Evolutionary conservation across 1,140 invertebrate species (phyloP), one percentile per base, ranked within the genome.

Genomic region (Anadara kagoshimensis): DNA sequence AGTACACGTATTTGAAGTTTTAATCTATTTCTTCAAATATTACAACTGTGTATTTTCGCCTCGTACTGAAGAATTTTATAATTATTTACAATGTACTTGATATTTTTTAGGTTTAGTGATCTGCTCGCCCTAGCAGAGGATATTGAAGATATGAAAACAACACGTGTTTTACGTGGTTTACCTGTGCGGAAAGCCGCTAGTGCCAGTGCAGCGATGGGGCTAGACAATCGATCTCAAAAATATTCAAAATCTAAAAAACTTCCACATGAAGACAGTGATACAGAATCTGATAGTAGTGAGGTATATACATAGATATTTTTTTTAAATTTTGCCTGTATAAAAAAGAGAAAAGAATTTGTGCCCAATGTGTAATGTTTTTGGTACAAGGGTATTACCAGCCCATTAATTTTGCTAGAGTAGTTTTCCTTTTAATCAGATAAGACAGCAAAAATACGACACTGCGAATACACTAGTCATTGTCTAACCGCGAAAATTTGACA

Each of bases 91-190:
- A 44, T 61, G 29, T 41, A 18, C 20, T 57, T 63, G n/a, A 22
- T 63, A 68, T 65, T 36, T 53, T 76, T 12, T 68, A 90, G 89
- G 90, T 98, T 95, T 86, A 94, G 94, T 87, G 95, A 98, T 84
- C 91, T 99, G 68, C 95, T 98, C 89, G 94, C 95, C 0, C 91
- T 98, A 76, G 94, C 95, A 10, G 96, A 97, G 87, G 90, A 91
- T 70, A 93, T 96, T 76, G 95, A 75, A 47, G 96, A 97, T 86
- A 78, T 88, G 12, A 89, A 90, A 66, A 82, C 81, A 16, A 85
- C 84, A 1, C 85, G 89, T 51, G 86, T 88, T 24, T 76, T 86
- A 56, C 74, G 83, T 71, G 80, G 81, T 51, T 63, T 81, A 29
- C 79, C 79, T 47, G 82, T 84, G 41, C 71, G 86, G 58, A 80